Base-by-base conservation (phyloP, 2,888 invertebrate species). In the Tipula confusa region DNA sequence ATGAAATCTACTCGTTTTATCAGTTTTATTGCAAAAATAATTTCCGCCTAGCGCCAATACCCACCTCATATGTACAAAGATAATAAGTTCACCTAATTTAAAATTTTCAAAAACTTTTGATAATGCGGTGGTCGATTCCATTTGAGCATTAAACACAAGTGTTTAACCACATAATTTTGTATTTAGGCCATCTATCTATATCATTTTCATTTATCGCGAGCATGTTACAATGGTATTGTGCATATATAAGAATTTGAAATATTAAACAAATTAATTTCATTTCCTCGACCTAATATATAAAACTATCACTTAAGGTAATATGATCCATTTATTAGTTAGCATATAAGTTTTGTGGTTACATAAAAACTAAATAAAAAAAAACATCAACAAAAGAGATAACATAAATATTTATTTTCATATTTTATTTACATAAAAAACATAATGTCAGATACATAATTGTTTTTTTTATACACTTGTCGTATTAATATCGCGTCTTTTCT, bases 211-310 rank as follows among this genome's bases (percentile, higher is more conserved):
- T 64, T 18, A 64, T 9, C 64, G 64, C 64, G 24, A 24, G 13
- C 24, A 24, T 64, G 24, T 6, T 7, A 24, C 9, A 64, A 24
- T 3, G 15, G n/a, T 43, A 36, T 36, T n/a, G 43, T 43, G 43
- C 6, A 43, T 43, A 43, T 6, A 36, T 2, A 43, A 31, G 7
- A 31, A 13, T 13, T 38, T 13, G 31, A 38, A 38, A 38, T 38
- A 38, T 13, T 13, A 38, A 9, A 3, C 38, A 38, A 38, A 9
- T 13, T 13, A 13, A 64, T 24, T 43, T 24, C 64, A 64, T 64
- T 64, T 64, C 64, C 64, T 64, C 64, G 64, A 64, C 64, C 64
- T 64, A 24, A 64, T 64, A 64, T 24, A 64, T n/a, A 64, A 38
- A 64, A 43, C 7, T 64, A 24, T 64, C 24, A 64, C 18, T 64